Base-by-base conservation (phyloP, 2,888 invertebrate species). In the Ormyrus rosae region DNA sequence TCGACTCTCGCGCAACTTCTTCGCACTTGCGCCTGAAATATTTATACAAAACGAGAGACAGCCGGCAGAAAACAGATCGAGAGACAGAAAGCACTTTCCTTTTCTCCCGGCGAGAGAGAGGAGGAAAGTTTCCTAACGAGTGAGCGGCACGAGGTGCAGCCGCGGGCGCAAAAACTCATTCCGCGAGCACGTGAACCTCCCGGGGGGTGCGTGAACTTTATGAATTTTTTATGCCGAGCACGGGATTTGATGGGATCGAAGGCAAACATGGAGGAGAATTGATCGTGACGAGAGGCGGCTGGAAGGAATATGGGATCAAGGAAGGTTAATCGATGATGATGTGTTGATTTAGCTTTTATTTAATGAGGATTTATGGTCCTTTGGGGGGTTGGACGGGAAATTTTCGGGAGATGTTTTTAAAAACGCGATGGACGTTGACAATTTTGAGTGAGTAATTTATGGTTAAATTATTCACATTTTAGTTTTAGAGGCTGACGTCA, bases 81-180 rank as follows among this genome's bases (percentile, higher is more conserved):
- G 61, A 55, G 61, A 6, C 56, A 60, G 48, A 50, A 10, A 60
- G 9, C 78, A 67, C 78, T 78, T 78, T 78, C 72, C 45, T 61
- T 78, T 78, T 72, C 61, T 46, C 60, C 11, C 9, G 56, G 6
- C 13, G 53, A 63, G 56, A 45, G 48, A 0, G 60, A 50, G 72
- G 50, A 48, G 34, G 6, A 61, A 19, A 67, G 11, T 75, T 80
- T 74, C 10, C 60, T 65, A 65, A 65, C 69, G 74, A 80, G 51
- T 60, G 53, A 75, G n/a, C 34, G 60, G 61, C 6, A n/a, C n/a
- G 68, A 19, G 46, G 34, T 7, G 50, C 10, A 19, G 53, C 74
- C 74, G 74, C 64, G 61, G 80, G 80, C 74, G 65, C 19, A 75
- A 80, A 75, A 80, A 74, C 70, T 80, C 64, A 80, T 80, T 74